Base-by-base conservation (phyloP, 2,888 invertebrate genomes). In the Nomada hirtipes region DNA sequence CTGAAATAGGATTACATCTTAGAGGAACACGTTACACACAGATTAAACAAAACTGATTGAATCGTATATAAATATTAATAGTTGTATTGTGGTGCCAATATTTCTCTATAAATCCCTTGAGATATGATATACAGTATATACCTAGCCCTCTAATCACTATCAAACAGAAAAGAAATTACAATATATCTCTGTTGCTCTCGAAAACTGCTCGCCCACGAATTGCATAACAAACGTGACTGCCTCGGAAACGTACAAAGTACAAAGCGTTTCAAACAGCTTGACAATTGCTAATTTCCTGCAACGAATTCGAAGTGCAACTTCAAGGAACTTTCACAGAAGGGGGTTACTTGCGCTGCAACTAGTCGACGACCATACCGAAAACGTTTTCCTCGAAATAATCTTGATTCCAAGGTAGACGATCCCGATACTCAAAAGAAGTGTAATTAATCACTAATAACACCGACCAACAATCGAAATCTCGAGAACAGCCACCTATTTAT, bases 401-500 rank as follows among this genome's bases (percentile, higher is more conserved):
- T 50, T 63, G 47, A 64, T 76, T 64, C 42, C 57, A n/a, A 15
- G 20, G 47, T 44, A 10, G n/a, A 61, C 2, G 20, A 44, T 13
- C 18, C 18, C 10, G 67, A 57, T 53, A 36, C 9, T 53, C 50
- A 68, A 61, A 69, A 76, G 71, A 76, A 71, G 71, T 11, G 64
- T 26, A 71, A 70, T 76, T 69, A 79, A 76, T 79, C 65, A 55
- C 76, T 20, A 26, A 60, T 59, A 61, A 53, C 23, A 20, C 10
- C 67, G 55, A 7, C 42, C 36, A 50, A 55, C 59, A 69, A 72
- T 80, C 57, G 72, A 57, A 77, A 53, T 63, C 52, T 26, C 63
- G 52, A 63, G 44, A 67, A 44, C 42, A 57, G 23, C 76, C 72
- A 73, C 80, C 72, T 80, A 67, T 73, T 80, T 80, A 63, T 53